Conservation (phyloP, 2,888 invertebrate species). For the Pecten maximus region DNA sequence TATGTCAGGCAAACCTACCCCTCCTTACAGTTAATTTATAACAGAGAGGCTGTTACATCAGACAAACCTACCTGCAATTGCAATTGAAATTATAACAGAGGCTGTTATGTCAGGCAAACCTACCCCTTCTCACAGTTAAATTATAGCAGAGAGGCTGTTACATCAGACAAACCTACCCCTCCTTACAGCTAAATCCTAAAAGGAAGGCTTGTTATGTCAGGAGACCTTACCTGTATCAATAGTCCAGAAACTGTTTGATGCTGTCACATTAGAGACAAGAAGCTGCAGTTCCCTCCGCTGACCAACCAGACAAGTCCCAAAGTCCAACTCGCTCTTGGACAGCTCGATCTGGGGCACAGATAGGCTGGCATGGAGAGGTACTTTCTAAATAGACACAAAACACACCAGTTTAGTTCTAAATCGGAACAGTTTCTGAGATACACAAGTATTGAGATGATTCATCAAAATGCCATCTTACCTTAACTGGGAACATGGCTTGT, state of each 20-base stretch:
- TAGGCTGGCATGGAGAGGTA: slow-evolving; percentile 76
- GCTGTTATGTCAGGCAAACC: too few species aligned
- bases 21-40: too few species aligned
- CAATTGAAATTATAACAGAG: too few species aligned
- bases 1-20: too few species aligned
- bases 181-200: too few species aligned
- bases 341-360: slow-evolving; percentile 77
- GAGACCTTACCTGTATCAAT: slow-evolving; percentile 70
- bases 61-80: too few species aligned
- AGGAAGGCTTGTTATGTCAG: too few species aligned
- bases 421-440: background rate
- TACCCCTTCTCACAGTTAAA: too few species aligned
- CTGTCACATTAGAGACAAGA: slow-evolving; percentile 72
- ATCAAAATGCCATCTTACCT: too few species aligned
- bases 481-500: background rate
- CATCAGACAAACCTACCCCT: too few species aligned
- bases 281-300: slow-evolving; percentile 76
- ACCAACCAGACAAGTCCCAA: slow-evolving; percentile 81
- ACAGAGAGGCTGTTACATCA: too few species aligned
- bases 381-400: slow-evolving; percentile 64
- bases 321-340: slow-evolving; percentile 76
- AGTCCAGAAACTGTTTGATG: slow-evolving; percentile 77
- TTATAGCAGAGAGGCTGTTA: too few species aligned
- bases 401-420: background rate
- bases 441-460: background rate